A percentile compares a stretch with the other conserved stretches of the same genome.
phyloP scores from a whole-genome alignment of 2,113 vertebrate species.

The Ictalurus punctatus region DNA sequence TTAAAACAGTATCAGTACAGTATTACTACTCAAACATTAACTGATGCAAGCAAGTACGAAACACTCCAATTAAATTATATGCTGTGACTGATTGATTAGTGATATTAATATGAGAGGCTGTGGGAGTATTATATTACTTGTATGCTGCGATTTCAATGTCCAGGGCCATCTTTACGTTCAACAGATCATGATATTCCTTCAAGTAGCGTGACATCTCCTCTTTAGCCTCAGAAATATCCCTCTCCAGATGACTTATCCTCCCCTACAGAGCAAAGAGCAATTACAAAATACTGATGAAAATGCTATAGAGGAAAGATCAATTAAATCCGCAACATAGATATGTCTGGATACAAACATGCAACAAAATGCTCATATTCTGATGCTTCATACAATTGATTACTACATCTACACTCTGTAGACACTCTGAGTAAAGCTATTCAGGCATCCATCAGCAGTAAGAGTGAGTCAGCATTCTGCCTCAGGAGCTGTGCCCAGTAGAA shows the following conservation, averaged over 20 bases:
- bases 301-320: background rate
- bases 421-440: background rate
- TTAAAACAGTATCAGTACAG: too few relatives aligned
- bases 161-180: slow-evolving; percentile 97
- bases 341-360: background rate
- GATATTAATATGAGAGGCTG: background rate
- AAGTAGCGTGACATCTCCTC: slow-evolving; percentile 89
- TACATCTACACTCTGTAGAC: background rate
- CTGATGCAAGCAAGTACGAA: background rate
- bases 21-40: background rate
- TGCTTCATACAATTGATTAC: background rate
- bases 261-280: slow-evolving; percentile 60
- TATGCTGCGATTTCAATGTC: slow-evolving; percentile 97
- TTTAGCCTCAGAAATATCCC: slow-evolving; percentile 76
- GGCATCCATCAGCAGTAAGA: slow-evolving; percentile 9
- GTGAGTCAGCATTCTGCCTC: slow-evolving; percentile 35
- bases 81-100: background rate
- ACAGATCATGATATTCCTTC: slow-evolving; percentile 93
- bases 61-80: background rate
- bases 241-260: slow-evolving; percentile 77
- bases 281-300: background rate
- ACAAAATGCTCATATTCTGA: background rate
- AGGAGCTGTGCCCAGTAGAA: background rate
- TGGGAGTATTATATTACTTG: slow-evolving; percentile 78
- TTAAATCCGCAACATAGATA: background rate